phyloP scores from a whole-genome alignment of 2,888 invertebrate species.

The Mythimna impura region DNA sequence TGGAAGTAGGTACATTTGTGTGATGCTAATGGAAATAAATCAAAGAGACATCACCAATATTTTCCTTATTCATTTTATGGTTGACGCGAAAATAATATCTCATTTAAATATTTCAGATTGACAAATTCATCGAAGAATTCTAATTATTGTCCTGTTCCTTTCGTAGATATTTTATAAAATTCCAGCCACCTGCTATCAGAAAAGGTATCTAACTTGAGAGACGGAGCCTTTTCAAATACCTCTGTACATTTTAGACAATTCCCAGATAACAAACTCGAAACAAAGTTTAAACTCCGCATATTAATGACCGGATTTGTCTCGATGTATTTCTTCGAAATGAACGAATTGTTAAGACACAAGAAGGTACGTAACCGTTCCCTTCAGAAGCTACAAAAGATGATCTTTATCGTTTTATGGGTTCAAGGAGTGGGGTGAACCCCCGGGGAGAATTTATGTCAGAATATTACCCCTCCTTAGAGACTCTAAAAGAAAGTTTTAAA shows the following conservation, averaged over 20 bases:
- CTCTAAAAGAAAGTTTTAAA: conserved; percentile 86
- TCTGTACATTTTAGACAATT: conserved; percentile 62
- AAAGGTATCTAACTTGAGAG: conserved; percentile 58
- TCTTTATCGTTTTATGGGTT: conserved; percentile 85
- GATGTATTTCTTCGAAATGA: conserved; percentile 67
- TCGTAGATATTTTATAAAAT: conserved; percentile 55
- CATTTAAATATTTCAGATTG: conserved; percentile 24
- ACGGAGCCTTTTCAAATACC: conserved; percentile 57
- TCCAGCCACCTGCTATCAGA: conserved; percentile 44
- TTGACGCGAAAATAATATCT: conserved; percentile 29
- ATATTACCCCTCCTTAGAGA: conserved; percentile 78
- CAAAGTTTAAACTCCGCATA: conserved; percentile 71
- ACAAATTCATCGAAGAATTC: conserved; percentile 47
- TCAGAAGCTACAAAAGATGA: conserved; percentile 82
- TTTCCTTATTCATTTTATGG: conserved; percentile 12
- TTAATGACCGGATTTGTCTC: conserved; percentile 72
- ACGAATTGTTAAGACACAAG: conserved; percentile 72
- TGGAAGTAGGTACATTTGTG: background rate
- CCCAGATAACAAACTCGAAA: conserved; percentile 62
- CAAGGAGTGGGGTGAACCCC: conserved; percentile 76
- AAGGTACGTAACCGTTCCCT: conserved; percentile 67
- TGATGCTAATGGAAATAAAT: conserved; percentile 16
- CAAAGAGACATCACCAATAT: conserved; percentile 4
- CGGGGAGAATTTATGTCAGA: conserved; percentile 80
- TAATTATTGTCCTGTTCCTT: conserved; percentile 43